Evolutionary conservation across 2,888 invertebrate genomes (phyloP).

Genomic region (Vanessa cardui): DNA sequence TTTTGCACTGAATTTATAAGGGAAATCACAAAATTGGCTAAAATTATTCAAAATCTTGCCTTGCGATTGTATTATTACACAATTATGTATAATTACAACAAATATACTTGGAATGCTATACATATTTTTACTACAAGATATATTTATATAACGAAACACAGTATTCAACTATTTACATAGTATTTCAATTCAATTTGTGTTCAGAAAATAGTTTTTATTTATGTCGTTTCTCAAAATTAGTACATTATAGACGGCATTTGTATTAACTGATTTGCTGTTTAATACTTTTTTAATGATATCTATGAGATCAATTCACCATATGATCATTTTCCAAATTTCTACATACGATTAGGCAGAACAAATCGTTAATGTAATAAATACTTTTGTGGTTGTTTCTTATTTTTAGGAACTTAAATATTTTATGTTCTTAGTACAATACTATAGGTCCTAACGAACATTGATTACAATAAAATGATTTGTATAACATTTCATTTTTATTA

Average conservation of each 20-base stretch:
- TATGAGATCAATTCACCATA: conserved; percentile 11
- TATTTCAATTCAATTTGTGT: conserved; percentile 10
- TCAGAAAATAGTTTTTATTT: background rate
- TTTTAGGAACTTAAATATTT: conserved; percentile 20
- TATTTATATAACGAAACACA: background rate
- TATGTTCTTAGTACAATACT: background rate
- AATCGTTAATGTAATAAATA: conserved; percentile 3
- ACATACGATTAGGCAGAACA: background rate
- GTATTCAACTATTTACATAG: conserved; percentile 13
- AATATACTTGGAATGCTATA: conserved; percentile 10
- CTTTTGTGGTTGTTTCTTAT: background rate
- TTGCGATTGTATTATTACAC: background rate
- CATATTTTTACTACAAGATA: conserved; percentile 6
- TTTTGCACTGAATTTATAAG: background rate
- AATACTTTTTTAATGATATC: background rate
- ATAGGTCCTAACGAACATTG: background rate
- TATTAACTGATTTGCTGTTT: background rate
- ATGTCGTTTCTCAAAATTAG: conserved; percentile 9
- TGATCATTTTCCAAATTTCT: background rate
- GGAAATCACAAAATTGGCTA: background rate
- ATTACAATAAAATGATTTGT: conserved; percentile 3
- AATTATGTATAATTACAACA: conserved; percentile 6
- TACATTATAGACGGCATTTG: background rate
- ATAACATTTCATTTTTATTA: background rate
- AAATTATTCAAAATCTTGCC: background rate